Evolutionary conservation across 2,888 invertebrate genomes (phyloP).

Genomic region (Meteorus colon): DNA sequence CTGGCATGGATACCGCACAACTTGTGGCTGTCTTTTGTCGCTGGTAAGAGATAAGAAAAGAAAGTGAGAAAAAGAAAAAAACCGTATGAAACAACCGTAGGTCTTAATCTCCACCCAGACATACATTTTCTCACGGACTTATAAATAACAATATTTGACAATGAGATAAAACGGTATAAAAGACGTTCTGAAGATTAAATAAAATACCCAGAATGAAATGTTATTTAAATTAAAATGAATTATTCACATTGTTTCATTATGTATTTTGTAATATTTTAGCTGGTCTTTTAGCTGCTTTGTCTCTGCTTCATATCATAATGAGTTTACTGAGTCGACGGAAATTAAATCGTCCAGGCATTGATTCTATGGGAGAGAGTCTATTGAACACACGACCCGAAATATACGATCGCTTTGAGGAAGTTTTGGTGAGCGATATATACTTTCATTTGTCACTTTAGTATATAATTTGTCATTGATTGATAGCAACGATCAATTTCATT

Average conservation of each 20-base stretch:
- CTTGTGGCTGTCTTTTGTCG: conserved; percentile 73
- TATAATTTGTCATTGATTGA: background rate
- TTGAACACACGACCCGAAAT: conserved; percentile 63
- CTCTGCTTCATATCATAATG: conserved; percentile 61
- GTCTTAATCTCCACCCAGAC: conserved; percentile 40
- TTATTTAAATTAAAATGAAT: conserved; percentile 1
- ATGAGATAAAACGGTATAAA: background rate
- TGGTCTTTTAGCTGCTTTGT: conserved; percentile 62
- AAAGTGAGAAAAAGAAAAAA: background rate
- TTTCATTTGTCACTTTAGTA: background rate
- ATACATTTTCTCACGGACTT: conserved; percentile 18
- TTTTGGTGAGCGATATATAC: conserved; percentile 58
- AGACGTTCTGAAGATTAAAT: background rate
- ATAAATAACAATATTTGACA: conserved; percentile 26
- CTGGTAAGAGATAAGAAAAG: conserved; percentile 66
- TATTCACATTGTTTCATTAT: background rate
- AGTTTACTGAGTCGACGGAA: conserved; percentile 59
- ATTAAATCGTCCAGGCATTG: conserved; percentile 55
- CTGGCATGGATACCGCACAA: conserved; percentile 72
- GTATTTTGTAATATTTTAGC: conserved; percentile 53
- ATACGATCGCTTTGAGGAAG: conserved; percentile 68
- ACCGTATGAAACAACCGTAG: conserved; percentile 10
- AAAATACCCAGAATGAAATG: background rate
- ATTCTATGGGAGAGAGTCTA: conserved; percentile 66
- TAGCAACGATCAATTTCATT: background rate